Base-by-base conservation (phyloP, 2,888 invertebrate species). In the Leptinotarsa juncta region DNA sequence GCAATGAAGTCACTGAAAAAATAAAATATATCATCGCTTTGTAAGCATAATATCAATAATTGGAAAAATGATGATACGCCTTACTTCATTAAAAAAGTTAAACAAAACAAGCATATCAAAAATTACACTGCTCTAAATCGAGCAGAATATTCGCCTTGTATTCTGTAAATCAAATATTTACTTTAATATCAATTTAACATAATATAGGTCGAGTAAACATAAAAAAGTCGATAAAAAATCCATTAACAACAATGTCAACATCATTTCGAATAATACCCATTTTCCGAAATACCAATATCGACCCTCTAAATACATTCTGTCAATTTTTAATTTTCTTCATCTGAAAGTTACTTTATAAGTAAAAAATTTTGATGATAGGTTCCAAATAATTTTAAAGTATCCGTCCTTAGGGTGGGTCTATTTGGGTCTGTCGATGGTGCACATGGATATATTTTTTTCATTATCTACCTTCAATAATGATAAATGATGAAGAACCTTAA, bases 181-280 rank as follows among this genome's bases (percentile, higher is more conserved):
- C 66, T 65, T 69, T 69, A 71, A 75, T 72, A 75, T 75, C 75
- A 71, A 75, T 75, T 75, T 69, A 72, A 72, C 71, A 72, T 72
- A 69, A 71, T 68, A 71, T 69, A 75, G 71, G 42, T 49, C 65
- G 68, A 23, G 70, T 65, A 72, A 75, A 75, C 71, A 69, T 50
- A 42, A 16, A 75, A 75, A 69, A 65, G 68, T 65, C 65, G 57
- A 65, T 71, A 72, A 74, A 72, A 71, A 71, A 72, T 75, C 71
- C 69, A 72, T 71, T 67, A 67, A 71, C 71, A 71, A 72, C 69
- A 75, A 71, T 71, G 72, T 57, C 57, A 57, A 57, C 57, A 57
- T 57, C 7, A 18, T 57, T 57, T 57, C 18, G 57, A 20, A 57
- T 57, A 57, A n/a, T 18, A 1, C 23, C 20, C 18, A n/a, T 14